Base-by-base conservation (phyloP, 2,888 invertebrate species). In the Blastobasis adustella region DNA sequence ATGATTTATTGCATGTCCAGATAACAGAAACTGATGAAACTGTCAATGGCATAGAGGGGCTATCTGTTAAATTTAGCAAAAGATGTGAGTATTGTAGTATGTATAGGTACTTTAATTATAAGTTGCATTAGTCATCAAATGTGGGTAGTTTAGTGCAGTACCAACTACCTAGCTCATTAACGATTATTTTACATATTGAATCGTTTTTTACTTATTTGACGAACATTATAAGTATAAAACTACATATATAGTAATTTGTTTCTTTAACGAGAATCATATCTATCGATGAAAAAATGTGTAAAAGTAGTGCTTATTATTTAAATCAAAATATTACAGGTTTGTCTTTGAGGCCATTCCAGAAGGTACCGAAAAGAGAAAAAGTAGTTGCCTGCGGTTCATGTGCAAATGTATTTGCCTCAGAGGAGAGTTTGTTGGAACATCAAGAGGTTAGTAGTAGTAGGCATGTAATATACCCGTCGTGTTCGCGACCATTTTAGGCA, bases 331-430 rank as follows among this genome's bases (percentile, higher is more conserved):
- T 40, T 8, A 4, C 9, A 40, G 9, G 9, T 40, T 40, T 40
- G 9, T 10, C 36, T 53, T 71, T 70, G 37, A 62, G 79, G 82
- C 71, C 57, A 65, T 82, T 39, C 72, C 79, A 9, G 38, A 73
- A 9, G 23, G 66, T 68, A 48, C 56, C 69, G 8, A 54, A 67
- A 45, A n/a, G 61, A 69, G 65, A 59, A 42, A 69, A 67, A 3
- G 62, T 75, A 0, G 82, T 71, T 52, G 84, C 79, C 0, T 87
- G 87, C 47, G 73, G 78, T 23, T 65, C 69, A 5, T 87, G 87
- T 56, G 86, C 83, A 0, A 60, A 67, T 0, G 60, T 83, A 37
- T 86, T 77, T 49, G 69, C 69, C 39, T 66, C 74, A 0, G 74
- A 79, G 49, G 51, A 56, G 1, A 66, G 67, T 2, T 61, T 86